phyloP scores from a whole-genome alignment of 1,140 invertebrate genomes.

The Proctacanthus coquilletti region DNA sequence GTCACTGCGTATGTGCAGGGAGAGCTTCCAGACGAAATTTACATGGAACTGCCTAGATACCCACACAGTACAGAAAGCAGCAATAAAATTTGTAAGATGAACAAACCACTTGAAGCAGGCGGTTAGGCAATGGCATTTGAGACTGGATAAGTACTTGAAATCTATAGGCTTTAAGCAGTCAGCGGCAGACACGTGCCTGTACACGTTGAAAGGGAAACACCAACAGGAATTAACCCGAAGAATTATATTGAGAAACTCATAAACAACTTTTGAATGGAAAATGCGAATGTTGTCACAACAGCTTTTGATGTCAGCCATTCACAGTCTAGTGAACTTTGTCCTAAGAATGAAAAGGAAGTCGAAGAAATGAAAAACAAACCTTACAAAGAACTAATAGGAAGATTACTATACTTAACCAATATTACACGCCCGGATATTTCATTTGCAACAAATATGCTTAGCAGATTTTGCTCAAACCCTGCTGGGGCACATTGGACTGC shows the following conservation, averaged over 20 bases:
- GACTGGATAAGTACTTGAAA: conserved; percentile 6
- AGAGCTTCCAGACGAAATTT: conserved; percentile 22
- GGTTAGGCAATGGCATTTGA: conserved; percentile 2
- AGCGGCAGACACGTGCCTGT: conserved; percentile 7
- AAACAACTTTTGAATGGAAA: no score
- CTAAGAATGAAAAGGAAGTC: conserved; percentile 8
- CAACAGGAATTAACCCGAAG: no score
- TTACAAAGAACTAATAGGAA: conserved; percentile 15
- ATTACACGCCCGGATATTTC: conserved; percentile 29
- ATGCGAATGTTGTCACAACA: no score
- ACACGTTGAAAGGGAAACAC: no score
- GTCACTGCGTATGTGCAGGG: conserved; percentile 26
- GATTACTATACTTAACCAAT: conserved; percentile 21
- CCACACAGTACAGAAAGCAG: no score
- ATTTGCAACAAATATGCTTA: conserved; percentile 17
- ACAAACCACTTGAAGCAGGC: conserved; percentile 1
- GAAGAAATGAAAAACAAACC: conserved; percentile 10
- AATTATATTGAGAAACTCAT: no score
- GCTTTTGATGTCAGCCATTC: no score
- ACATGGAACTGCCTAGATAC: conserved; percentile 18
- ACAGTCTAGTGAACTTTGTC: conserved; percentile 8
- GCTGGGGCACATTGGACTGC: conserved; percentile 16
- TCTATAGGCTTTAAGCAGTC: conserved; percentile 2
- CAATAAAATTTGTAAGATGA: no score
- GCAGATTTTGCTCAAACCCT: conserved; percentile 14